Base-by-base conservation (phyloP, 2,113 vertebrate genomes). In the Notothenia rossii region DNA sequence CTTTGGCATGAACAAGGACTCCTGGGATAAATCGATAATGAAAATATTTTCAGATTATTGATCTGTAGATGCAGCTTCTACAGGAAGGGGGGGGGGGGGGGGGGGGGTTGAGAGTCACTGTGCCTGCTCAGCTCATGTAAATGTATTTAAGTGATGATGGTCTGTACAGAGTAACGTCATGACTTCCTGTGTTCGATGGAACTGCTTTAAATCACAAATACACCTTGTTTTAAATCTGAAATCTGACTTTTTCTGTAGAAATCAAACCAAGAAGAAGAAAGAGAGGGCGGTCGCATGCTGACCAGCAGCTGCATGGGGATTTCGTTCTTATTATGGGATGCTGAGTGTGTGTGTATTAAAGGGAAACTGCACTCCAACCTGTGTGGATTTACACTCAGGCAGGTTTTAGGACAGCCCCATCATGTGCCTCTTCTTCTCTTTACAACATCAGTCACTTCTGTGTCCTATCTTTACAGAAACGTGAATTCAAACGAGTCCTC, bases 121-220 rank as follows among this genome's bases (percentile, higher is more conserved):
- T 86, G 83, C 80, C 86, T 89, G 87, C 79, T 86, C 77, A 77
- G 71, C 75, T 68, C 72, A 63, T 46, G 72, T 89, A 43, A 78
- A 54, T 86, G 63, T 89, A 20, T 76, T 56, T 82, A 17, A 11
- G 65, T 81, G 22, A 67, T 56, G 75, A 56, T 70, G 70, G 82
- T 73, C 69, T 90, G 86, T 91, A 86, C 84, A 89, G 84, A 85
- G 56, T 29, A 29, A 29, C 29, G 3, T 29, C 29, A 29, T 29
- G 29, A 29, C 29, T 29, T 29, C 29, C 29, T 29, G 29, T 54
- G 55, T 62, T 69, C 81, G 63, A 50, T n/a, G 29, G 65, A 74
- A 73, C 75, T 50, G 60, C 72, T 76, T 15, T 60, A 29, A 25
- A 56, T 82, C 58, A 53, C 54, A 59, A 64, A 62, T 33, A 43